Evolutionary conservation across 2,797 vertebrate genomes (phyloP).

Genomic region (Nasua narica): DNA sequence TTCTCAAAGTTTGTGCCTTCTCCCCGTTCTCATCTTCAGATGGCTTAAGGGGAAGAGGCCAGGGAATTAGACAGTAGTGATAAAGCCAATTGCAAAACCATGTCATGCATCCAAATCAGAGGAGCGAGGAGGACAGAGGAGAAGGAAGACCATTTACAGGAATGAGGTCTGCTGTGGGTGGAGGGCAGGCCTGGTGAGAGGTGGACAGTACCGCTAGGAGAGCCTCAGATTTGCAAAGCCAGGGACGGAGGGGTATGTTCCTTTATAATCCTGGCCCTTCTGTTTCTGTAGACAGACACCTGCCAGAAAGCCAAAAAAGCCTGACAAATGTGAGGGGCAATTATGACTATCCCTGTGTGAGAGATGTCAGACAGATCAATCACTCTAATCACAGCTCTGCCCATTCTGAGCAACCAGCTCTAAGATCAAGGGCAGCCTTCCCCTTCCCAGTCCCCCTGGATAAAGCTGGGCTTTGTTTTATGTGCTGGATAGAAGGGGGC

Average conservation of each 20-base stretch:
- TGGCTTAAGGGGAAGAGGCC: neutral
- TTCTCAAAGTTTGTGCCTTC: neutral
- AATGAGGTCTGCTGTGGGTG: accelerated
- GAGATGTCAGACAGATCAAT: neutral
- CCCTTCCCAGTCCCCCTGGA: neutral
- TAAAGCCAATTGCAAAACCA: neutral
- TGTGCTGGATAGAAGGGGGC: neutral
- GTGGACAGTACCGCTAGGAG: neutral
- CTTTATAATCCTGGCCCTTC: neutral
- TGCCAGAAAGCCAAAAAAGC: neutral
- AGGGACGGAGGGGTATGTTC: neutral
- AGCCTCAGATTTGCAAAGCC: neutral
- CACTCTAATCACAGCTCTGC: neutral
- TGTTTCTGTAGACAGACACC: neutral
- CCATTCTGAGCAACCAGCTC: neutral
- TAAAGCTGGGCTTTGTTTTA: neutral
- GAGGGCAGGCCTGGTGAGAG: neutral
- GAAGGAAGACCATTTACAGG: neutral
- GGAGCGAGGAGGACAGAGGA: neutral
- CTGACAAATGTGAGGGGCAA: slow-evolving; percentile 7
- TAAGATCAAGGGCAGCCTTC: neutral
- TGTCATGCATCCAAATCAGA: neutral
- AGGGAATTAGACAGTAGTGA: neutral
- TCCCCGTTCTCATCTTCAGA: neutral
- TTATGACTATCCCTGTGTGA: neutral